These are phyloP conservation scores for Gavia stellata DNA, from an alignment of 2,113 vertebrate species.

Conservation along the genomic window DNA sequence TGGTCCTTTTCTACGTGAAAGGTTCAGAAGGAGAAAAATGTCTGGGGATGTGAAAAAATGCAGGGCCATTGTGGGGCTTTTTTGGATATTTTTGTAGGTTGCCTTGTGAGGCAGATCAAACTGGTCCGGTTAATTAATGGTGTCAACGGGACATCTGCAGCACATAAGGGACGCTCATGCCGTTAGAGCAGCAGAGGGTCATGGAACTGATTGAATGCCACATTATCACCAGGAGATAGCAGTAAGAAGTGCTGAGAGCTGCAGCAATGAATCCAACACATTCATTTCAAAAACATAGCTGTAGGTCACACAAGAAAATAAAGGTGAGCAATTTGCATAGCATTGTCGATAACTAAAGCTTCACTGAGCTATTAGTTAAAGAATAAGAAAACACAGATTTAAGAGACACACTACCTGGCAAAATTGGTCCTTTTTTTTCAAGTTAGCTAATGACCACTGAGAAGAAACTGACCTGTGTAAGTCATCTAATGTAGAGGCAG, in stretches of 20 bases:
- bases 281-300: background rate
- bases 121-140: background rate
- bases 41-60: background rate
- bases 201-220: background rate
- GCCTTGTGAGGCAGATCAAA: background rate
- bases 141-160: background rate
- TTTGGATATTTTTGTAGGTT: background rate
- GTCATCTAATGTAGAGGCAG: background rate
- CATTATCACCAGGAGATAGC: background rate
- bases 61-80: background rate
- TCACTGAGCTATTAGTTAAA: background rate
- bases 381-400: background rate
- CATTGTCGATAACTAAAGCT: background rate
- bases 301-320: background rate
- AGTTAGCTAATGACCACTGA: background rate
- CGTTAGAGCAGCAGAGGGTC: background rate
- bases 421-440: background rate
- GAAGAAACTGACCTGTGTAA: background rate
- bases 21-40: background rate
- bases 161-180: fast-evolving
- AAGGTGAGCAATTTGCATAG: background rate
- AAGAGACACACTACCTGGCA: background rate
- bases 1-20: background rate
- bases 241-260: slow-evolving; percentile 26
- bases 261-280: background rate